Conservation (phyloP, 37 sponge, comb jelly and placozoan genomes). For the Mnemiopsis leidyi region DNA sequence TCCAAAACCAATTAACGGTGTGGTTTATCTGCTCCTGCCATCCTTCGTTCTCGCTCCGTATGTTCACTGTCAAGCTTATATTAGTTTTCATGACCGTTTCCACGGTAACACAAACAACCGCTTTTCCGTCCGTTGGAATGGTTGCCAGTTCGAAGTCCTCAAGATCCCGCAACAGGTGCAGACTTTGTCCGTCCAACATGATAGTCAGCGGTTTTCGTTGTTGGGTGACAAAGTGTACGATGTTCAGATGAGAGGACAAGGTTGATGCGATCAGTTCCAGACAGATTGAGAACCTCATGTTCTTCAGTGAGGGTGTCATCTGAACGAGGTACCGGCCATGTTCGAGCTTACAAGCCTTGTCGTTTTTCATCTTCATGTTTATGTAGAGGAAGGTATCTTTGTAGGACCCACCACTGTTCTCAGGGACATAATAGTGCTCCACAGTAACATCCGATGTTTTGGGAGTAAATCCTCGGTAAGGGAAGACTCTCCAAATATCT, state of each 20-base stretch:
- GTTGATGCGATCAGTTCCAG: not conserved
- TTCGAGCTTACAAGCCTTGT: not conserved
- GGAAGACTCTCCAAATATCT: not conserved
- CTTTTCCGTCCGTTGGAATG: not conserved
- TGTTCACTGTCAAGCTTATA: not conserved
- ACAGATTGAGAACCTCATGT: not conserved
- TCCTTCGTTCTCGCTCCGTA: not conserved
- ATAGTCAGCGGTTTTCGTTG: not conserved
- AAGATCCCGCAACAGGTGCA: not conserved
- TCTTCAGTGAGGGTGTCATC: not conserved
- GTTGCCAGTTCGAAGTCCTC: not conserved
- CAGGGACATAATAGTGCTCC: not conserved
- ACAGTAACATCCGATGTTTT: not conserved
- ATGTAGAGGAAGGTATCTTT: not conserved
- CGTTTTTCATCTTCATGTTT: not conserved
- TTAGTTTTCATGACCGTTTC: not conserved
- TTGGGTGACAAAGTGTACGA: not conserved
- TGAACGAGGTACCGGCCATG: not conserved
- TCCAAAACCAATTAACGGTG: not conserved
- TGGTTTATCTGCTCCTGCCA: not conserved
- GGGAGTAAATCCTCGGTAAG: not conserved
- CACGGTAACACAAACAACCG: not conserved
- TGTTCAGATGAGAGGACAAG: not conserved
- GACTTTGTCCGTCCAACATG: not conserved
- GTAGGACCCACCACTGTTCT: not conserved